These are phyloP conservation scores for Capitulum mitella DNA, from an alignment of 2,888 invertebrate species.

Conservation along the genomic window DNA sequence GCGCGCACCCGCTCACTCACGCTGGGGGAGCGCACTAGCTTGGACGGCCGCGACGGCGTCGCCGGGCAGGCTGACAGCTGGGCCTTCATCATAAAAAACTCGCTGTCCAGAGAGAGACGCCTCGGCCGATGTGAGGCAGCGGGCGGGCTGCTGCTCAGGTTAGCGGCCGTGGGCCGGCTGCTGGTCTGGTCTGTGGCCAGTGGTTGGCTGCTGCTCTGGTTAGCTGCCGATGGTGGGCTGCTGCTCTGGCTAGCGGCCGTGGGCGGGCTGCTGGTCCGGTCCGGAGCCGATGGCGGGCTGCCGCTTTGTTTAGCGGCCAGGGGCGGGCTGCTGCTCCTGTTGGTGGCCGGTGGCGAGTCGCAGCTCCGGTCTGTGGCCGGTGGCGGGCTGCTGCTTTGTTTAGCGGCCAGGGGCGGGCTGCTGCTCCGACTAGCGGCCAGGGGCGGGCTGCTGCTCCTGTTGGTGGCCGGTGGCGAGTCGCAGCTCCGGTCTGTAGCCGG, in stretches of 20 bases:
- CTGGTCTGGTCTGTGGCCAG: too few species aligned
- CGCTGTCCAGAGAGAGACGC: not conserved
- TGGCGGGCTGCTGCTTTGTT: not conserved
- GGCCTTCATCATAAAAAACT: not conserved
- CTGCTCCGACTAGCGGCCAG: too few species aligned
- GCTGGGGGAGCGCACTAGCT: constrained; percentile 79
- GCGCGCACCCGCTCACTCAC: constrained; percentile 97
- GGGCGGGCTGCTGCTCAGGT: too few species aligned
- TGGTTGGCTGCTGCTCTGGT: too few species aligned
- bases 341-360: not conserved
- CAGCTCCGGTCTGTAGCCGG: not conserved
- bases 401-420: not conserved
- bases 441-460: too few species aligned
- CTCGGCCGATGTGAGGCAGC: too few species aligned
- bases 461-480: not conserved
- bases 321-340: too few species aligned
- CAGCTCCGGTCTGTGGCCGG: not conserved
- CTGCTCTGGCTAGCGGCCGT: not conserved
- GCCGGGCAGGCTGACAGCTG: too few species aligned
- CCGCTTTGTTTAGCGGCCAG: too few species aligned
- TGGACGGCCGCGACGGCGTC: too few species aligned
- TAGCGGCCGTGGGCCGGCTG: too few species aligned
- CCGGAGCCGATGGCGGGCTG: not conserved
- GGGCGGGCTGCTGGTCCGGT: not conserved
- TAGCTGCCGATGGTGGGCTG: not conserved